Evolutionary conservation across 2,888 invertebrate genomes (phyloP).

Genomic region (Melanargia galathea): DNA sequence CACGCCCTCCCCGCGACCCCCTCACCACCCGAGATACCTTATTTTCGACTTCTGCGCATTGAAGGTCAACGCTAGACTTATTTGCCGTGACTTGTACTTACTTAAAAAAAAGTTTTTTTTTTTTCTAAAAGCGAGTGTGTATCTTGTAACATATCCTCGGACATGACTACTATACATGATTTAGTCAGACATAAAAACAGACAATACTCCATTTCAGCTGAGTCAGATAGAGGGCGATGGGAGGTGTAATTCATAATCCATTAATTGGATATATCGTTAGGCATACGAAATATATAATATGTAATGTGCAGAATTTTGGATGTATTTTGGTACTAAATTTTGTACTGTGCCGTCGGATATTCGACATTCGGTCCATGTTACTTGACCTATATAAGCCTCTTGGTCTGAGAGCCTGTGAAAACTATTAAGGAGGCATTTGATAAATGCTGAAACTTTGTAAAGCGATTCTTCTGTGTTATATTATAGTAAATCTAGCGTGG

Average conservation of each 20-base stretch:
- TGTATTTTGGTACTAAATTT: conserved; percentile 78
- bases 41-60: too few species aligned
- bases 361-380: conserved; percentile 72
- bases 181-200: conserved; percentile 6
- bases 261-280: conserved; percentile 32
- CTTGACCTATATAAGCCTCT: conserved; percentile 57
- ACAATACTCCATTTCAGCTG: conserved; percentile 10
- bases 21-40: too few species aligned
- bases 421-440: too few species aligned
- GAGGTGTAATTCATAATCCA: conserved; percentile 14
- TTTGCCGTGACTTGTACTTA: too few species aligned
- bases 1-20: too few species aligned
- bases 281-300: conserved; percentile 30
- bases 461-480: too few species aligned
- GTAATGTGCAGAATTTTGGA: conserved; percentile 51
- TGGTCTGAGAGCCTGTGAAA: neutral
- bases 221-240: conserved; percentile 3
- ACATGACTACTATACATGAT: neutral
- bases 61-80: too few species aligned
- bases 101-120: too few species aligned
- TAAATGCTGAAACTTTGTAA: too few species aligned
- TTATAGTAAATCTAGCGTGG: too few species aligned
- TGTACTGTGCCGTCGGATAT: conserved; percentile 69
- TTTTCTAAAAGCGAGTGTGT: too few species aligned
- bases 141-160: neutral